These are phyloP conservation scores for Lepidostoma basale DNA, from an alignment of 1,140 invertebrate species.

Conservation along the genomic window DNA sequence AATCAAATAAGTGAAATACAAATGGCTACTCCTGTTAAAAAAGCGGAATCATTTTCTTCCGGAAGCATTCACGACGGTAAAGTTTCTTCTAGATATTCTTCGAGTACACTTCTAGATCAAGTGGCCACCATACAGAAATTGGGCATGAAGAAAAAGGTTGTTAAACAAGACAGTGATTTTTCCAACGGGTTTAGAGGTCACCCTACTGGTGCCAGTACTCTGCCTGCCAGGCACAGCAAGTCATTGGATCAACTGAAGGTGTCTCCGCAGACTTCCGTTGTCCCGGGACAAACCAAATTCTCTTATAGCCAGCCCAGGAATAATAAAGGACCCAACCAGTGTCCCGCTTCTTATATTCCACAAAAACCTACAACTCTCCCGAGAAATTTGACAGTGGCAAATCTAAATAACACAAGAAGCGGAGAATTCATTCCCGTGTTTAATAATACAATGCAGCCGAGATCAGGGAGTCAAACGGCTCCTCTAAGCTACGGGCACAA, in stretches of 20 bases:
- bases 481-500: slow-evolving; percentile 49
- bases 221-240: slow-evolving; percentile 78
- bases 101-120: slow-evolving; percentile 62
- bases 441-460: slow-evolving; percentile 22
- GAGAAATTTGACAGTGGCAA: slow-evolving; percentile 56
- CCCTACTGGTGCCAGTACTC: slow-evolving; percentile 55
- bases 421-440: slow-evolving; percentile 30
- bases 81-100: slow-evolving; percentile 64
- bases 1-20: slow-evolving; percentile 62
- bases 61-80: slow-evolving; percentile 58
- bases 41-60: slow-evolving; percentile 48
- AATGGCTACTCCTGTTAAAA: slow-evolving; percentile 53
- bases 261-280: slow-evolving; percentile 46
- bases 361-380: slow-evolving; percentile 58
- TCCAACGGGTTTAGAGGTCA: slow-evolving; percentile 7
- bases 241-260: slow-evolving; percentile 75
- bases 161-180: slow-evolving; percentile 20
- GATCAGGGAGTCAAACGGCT: slow-evolving; percentile 40
- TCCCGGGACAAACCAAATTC: background rate
- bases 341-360: slow-evolving; percentile 37
- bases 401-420: slow-evolving; percentile 34
- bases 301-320: background rate
- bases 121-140: slow-evolving; percentile 44
- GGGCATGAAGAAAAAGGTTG: slow-evolving; percentile 1
- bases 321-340: slow-evolving; percentile 14